Conservation (phyloP, 1,140 invertebrate species). For the Aphelenchoides fujianensis region DNA sequence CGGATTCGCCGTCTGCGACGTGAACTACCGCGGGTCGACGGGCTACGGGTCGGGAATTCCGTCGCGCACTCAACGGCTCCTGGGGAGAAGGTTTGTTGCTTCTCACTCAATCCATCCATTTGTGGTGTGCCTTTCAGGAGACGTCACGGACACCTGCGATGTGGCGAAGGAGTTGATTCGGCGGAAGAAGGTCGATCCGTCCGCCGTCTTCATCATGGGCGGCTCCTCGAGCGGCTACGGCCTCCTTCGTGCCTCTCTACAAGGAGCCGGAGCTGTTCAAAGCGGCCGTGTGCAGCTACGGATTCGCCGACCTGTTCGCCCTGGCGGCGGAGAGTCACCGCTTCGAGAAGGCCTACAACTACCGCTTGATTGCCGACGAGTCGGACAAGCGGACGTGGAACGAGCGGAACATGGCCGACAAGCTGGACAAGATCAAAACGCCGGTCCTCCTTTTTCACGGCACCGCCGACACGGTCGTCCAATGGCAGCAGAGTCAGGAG, state of each 20-base stretch:
- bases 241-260: slow-evolving; percentile 12
- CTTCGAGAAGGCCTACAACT: slow-evolving; percentile 22
- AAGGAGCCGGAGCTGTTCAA: slow-evolving; percentile 10
- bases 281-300: slow-evolving; percentile 11
- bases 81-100: slow-evolving; percentile 16
- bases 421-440: slow-evolving; percentile 14
- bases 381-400: not conserved
- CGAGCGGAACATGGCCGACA: slow-evolving; percentile 17
- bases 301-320: slow-evolving; percentile 8
- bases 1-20: slow-evolving; percentile 15
- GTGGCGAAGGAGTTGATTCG: not conserved
- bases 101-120: not conserved
- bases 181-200: not conserved
- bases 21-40: slow-evolving; percentile 19
- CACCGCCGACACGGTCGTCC: slow-evolving; percentile 9
- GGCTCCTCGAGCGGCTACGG: not conserved
- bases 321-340: slow-evolving; percentile 5
- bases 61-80: not conserved
- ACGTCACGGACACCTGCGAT: slow-evolving; percentile 11
- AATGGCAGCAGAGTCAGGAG: slow-evolving; percentile 5
- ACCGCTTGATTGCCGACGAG: slow-evolving; percentile 4
- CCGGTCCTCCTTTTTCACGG: slow-evolving; percentile 17
- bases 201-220: slow-evolving; percentile 14
- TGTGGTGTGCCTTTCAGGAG: not conserved
- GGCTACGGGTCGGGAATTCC: slow-evolving; percentile 9